Percentiles rank a stretch among this genome's conserved stretches.
Conservation (phyloP, 2,888 invertebrate genomes). For the Schizotus pectinicornis region DNA sequence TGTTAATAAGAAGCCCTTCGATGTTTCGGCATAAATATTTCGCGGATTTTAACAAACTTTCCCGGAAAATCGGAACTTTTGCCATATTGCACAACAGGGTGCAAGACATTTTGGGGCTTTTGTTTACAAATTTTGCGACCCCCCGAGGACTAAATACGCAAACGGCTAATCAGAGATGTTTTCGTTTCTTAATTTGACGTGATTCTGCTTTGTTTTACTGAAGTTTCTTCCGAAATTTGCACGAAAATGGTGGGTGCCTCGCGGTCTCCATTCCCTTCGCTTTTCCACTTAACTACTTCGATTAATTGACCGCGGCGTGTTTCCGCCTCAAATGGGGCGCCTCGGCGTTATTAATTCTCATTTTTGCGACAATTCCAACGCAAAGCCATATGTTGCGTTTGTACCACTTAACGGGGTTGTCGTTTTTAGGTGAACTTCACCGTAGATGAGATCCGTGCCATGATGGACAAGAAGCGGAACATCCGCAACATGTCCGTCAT, state of each 20-base stretch:
- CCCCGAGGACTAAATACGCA: too few relatives aligned
- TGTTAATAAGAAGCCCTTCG: slow-evolving; percentile 1
- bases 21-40: slow-evolving; percentile 11
- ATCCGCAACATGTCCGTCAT: slow-evolving; percentile 99
- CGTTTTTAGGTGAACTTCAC: slow-evolving; percentile 96
- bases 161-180: background rate
- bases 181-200: background rate
- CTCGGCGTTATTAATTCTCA: too few relatives aligned
- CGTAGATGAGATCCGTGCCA: slow-evolving; percentile 98
- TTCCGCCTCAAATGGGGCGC: background rate
- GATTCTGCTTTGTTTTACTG: background rate
- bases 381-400: background rate
- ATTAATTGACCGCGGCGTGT: too few relatives aligned
- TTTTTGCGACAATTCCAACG: background rate
- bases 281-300: too few relatives aligned
- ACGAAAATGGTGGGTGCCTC: background rate
- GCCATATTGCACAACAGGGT: slow-evolving; percentile 56
- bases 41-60: slow-evolving; percentile 17
- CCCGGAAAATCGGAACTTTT: slow-evolving; percentile 24
- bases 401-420: slow-evolving; percentile 15
- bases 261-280: background rate
- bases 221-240: background rate
- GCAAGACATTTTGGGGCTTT: slow-evolving; percentile 41
- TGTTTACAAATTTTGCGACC: background rate
- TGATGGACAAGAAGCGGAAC: slow-evolving; percentile 99